Evolutionary conservation across 2,797 vertebrate genomes (phyloP).

Genomic region (Protonibea diacanthus): DNA sequence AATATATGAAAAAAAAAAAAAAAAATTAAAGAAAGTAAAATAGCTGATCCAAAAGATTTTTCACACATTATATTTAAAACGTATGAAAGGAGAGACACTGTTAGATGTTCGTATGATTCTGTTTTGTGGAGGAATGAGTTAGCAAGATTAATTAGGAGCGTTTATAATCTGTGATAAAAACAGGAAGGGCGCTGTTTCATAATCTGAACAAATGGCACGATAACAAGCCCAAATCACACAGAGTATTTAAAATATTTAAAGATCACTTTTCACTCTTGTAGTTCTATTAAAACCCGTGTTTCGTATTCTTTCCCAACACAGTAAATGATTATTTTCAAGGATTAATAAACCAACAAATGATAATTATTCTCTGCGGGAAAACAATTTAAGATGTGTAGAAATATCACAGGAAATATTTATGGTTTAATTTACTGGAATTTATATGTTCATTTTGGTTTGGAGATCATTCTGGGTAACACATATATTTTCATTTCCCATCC

Average conservation of each 20-base stretch:
- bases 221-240: background rate
- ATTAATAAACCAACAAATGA: slow-evolving; percentile 19
- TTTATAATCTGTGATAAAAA: slow-evolving; percentile 16
- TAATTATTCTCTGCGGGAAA: background rate
- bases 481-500: background rate
- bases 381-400: slow-evolving; percentile 8
- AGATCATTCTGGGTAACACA: background rate
- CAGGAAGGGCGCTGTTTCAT: background rate
- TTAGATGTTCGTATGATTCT: background rate
- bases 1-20: background rate
- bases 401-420: background rate
- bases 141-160: slow-evolving; percentile 5
- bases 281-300: slow-evolving; percentile 7
- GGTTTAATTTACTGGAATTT: background rate
- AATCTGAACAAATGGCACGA: slow-evolving; percentile 11
- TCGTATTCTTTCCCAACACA: background rate
- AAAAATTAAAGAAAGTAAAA: background rate
- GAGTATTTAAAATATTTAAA: slow-evolving; percentile 18
- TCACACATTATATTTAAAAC: background rate
- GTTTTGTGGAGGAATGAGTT: slow-evolving; percentile 8
- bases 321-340: background rate
- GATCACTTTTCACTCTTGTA: background rate
- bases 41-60: background rate
- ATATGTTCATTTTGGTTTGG: background rate
- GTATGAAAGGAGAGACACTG: background rate